Percentiles rank a stretch among this genome's conserved stretches.
Conservation (phyloP, 53 echinoderm and acorn worm genomes). For the Henricia sp. region DNA sequence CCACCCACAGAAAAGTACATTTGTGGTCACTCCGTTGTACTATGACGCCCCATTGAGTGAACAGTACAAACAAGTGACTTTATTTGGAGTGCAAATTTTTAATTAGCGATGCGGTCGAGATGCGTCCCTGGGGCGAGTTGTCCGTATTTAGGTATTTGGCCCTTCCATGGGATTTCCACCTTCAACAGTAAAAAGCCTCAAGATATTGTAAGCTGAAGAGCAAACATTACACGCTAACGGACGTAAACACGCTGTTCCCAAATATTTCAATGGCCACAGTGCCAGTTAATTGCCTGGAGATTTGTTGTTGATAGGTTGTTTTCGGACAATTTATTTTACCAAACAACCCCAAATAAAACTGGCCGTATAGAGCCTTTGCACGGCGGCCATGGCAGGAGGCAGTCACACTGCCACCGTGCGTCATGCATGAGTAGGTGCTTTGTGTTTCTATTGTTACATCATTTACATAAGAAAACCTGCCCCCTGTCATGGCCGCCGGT, state of each 20-base stretch:
- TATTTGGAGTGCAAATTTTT: constrained; percentile 42
- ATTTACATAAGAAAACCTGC: too few relatives aligned
- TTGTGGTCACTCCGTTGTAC: not conserved
- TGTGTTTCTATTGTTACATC: too few relatives aligned
- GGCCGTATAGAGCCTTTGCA: too few relatives aligned
- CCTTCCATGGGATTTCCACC: constrained; percentile 4
- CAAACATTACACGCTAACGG: constrained; percentile 17
- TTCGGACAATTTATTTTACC: constrained; percentile 31
- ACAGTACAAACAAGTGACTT: constrained; percentile 24
- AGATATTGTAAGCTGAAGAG: constrained; percentile 5
- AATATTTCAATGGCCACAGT: constrained; percentile 9
- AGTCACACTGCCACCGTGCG: too few relatives aligned
- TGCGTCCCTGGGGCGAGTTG: constrained; percentile 23
- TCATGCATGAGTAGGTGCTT: too few relatives aligned
- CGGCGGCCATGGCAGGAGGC: too few relatives aligned
- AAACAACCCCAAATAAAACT: constrained; percentile 17
- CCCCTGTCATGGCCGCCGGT: too few relatives aligned
- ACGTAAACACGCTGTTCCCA: not conserved
- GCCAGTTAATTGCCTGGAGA: not conserved
- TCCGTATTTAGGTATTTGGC: constrained; percentile 6
- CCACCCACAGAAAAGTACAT: constrained; percentile 5
- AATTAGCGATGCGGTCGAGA: constrained; percentile 25
- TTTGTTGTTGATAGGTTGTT: constrained; percentile 6
- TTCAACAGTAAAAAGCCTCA: not conserved
- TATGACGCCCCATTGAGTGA: not conserved